Evolutionary conservation across 1,140 invertebrate genomes (phyloP).

Genomic region (Phymorhynchus buccinoides): DNA sequence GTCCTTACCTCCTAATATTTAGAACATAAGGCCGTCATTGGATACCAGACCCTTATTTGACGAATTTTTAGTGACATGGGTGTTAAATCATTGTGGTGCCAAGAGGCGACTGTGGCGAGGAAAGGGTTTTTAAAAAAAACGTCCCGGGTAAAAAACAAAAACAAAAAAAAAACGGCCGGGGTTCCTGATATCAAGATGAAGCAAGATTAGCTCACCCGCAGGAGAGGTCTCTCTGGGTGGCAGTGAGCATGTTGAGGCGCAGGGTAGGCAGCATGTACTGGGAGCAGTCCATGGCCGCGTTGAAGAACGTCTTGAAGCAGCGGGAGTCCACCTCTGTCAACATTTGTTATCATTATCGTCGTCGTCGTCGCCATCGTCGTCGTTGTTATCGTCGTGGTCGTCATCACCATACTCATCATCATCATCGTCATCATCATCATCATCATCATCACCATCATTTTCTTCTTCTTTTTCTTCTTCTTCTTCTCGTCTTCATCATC

Average conservation of each 20-base stretch:
- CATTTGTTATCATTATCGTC: conserved; percentile 6
- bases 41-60: no score
- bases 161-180: no score
- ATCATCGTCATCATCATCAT: conserved; percentile 21
- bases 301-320: conserved; percentile 12
- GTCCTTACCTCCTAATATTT: no score
- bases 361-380: conserved; percentile 20
- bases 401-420: conserved; percentile 9
- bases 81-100: no score
- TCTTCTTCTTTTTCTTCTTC: background rate
- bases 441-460: background rate
- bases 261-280: background rate
- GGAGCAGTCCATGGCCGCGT: background rate
- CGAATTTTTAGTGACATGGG: background rate
- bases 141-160: no score
- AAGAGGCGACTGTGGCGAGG: background rate
- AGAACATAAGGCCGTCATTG: no score
- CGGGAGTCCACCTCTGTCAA: background rate
- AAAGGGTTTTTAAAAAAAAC: no score
- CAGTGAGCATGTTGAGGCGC: background rate
- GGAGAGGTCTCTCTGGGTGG: background rate
- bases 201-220: background rate
- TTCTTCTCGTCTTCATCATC: background rate
- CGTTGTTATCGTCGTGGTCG: background rate
- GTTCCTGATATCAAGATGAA: no score